Conservation (phyloP, 2,113 vertebrate genomes). For the Dasyurus viverrinus region DNA sequence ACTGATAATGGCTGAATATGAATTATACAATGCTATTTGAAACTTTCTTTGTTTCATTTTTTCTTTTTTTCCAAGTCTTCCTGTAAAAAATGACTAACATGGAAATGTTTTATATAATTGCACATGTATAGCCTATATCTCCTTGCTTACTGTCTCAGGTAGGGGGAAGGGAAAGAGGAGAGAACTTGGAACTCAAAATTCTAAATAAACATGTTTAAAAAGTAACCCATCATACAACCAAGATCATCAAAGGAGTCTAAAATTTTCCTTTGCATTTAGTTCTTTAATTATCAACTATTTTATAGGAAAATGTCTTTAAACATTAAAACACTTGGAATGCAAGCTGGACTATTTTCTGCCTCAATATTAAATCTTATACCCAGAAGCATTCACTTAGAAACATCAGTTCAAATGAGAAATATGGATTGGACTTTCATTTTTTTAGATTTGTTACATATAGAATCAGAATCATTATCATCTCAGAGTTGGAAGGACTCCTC, state of each 20-base stretch:
- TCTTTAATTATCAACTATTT: constrained; percentile 60
- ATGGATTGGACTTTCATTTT: background rate
- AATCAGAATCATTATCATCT: background rate
- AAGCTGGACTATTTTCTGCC: constrained; percentile 46
- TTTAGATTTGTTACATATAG: background rate
- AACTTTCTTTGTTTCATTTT: too few species aligned
- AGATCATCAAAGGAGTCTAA: background rate
- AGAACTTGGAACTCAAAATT: too few species aligned
- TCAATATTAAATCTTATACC: constrained; percentile 3
- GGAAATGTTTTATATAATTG: too few species aligned
- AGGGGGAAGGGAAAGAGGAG: too few species aligned
- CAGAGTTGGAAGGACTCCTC: background rate
- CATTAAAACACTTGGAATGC: constrained; percentile 49
- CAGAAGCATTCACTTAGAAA: constrained; percentile 38
- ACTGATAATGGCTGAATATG: too few species aligned
- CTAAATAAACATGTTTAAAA: background rate
- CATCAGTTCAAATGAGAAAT: constrained; percentile 46
- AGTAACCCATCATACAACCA: constrained; percentile 54
- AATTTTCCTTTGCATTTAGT: constrained; percentile 48
- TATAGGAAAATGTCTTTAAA: constrained; percentile 37
- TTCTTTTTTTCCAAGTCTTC: too few species aligned
- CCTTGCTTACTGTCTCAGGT: too few species aligned
- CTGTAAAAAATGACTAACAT: too few species aligned
- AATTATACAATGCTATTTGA: too few species aligned
- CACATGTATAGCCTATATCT: too few species aligned